phyloP scores from a whole-genome alignment of 30 jellyfish, hydroid and myxozoan genomes.

The Nemopilema nomurai region DNA sequence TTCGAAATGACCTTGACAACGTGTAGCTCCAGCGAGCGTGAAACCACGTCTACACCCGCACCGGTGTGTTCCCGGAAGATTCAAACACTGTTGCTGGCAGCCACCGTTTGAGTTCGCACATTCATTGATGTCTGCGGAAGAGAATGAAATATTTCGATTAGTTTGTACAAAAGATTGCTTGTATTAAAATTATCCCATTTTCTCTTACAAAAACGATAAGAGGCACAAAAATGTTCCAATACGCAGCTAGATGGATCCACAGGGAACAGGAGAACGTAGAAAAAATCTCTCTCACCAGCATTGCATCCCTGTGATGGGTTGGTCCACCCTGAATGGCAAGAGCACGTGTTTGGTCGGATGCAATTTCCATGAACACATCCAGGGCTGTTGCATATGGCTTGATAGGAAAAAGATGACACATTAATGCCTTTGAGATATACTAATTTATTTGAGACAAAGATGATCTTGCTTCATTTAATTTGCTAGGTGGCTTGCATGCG shows the following conservation, averaged over 20 bases:
- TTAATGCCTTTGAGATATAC: too few species aligned
- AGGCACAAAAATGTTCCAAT: too few species aligned
- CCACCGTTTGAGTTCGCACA: slow-evolving; percentile 62
- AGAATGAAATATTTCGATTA: too few species aligned
- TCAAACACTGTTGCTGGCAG: slow-evolving; percentile 64
- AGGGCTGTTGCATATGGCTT: slow-evolving; percentile 51
- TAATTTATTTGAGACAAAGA: too few species aligned
- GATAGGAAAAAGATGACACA: not conserved
- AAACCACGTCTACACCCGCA: slow-evolving; percentile 68
- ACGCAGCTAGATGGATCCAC: too few species aligned
- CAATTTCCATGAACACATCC: slow-evolving; percentile 31
- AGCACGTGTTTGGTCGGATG: slow-evolving; percentile 31
- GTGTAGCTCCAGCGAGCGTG: slow-evolving; percentile 11
- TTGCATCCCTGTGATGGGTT: slow-evolving; percentile 39
- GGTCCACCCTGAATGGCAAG: slow-evolving; percentile 4
- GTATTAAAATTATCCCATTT: too few species aligned
- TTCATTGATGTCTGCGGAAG: slow-evolving; percentile 45
- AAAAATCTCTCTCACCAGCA: not conserved
- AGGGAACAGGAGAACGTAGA: not conserved
- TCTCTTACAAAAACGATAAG: too few species aligned
- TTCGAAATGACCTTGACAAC: slow-evolving; percentile 39
- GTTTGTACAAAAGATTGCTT: too few species aligned
- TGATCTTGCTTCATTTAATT: too few species aligned
- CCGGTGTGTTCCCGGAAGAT: slow-evolving; percentile 45
- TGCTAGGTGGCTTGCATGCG: too few species aligned